Evolutionary conservation across 2,113 vertebrate species (phyloP).

Genomic region (Erythrocercus mccallii): DNA sequence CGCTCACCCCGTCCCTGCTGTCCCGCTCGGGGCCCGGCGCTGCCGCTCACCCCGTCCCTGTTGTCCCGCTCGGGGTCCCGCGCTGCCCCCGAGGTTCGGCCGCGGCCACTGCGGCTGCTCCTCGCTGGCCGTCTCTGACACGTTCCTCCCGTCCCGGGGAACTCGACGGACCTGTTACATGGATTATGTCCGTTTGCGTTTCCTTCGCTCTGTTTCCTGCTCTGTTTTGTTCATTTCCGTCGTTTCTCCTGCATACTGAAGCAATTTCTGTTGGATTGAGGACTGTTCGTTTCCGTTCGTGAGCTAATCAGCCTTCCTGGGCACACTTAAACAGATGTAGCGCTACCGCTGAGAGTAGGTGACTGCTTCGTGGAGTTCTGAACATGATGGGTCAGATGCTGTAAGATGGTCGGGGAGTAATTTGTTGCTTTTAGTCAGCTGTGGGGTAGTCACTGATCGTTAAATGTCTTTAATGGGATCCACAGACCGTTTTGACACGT

Average conservation of each 20-base stretch:
- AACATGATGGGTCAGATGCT: rapidly evolving
- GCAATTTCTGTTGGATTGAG: not conserved
- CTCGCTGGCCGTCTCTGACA: not conserved
- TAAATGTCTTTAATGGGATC: not conserved
- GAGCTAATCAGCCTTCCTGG: not conserved
- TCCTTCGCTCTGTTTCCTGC: slow-evolving; percentile 5
- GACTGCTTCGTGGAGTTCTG: not conserved
- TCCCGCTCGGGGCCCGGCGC: not conserved
- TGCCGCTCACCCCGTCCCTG: rapidly evolving
- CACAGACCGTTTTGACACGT: rapidly evolving
- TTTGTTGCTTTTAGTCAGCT: not conserved
- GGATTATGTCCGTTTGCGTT: not conserved
- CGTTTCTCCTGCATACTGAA: not conserved
- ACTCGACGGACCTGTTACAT: not conserved
- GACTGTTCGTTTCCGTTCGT: not conserved
- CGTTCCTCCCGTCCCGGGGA: not conserved
- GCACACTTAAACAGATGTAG: too few species aligned
- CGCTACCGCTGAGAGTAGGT: not conserved
- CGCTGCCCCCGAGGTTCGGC: not conserved
- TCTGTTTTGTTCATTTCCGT: not conserved
- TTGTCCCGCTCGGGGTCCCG: not conserved
- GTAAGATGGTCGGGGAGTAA: rapidly evolving
- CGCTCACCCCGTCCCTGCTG: too few species aligned
- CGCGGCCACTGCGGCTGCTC: not conserved
- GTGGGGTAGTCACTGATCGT: not conserved